Evolutionary conservation across 2,797 vertebrate species (phyloP).

Genomic region (Myotis myotis): DNA sequence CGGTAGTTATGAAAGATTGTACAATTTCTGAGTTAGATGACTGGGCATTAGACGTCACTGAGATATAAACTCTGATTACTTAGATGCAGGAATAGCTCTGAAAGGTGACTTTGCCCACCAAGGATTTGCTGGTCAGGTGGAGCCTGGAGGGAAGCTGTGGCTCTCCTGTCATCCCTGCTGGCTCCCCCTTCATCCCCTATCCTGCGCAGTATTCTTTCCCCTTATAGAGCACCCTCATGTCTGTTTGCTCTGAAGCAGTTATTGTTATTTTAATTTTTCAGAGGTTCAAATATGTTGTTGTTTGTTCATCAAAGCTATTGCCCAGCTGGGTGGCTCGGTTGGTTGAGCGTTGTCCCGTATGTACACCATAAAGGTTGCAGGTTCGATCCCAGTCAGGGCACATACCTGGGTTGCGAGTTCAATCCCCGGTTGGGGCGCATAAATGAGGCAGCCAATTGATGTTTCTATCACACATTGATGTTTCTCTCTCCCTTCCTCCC

Average conservation of each 20-base stretch:
- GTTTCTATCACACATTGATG: neutral
- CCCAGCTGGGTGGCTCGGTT: neutral
- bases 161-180: neutral
- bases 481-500: neutral
- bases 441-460: neutral
- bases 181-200: neutral
- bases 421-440: neutral
- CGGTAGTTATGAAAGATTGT: slow-evolving; percentile 50
- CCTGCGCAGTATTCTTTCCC: fast-evolving
- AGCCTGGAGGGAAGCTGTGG: neutral
- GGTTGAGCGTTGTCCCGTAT: neutral
- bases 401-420: neutral
- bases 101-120: neutral
- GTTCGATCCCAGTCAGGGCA: neutral
- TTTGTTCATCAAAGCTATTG: neutral
- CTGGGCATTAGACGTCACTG: neutral
- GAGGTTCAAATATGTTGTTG: neutral
- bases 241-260: neutral
- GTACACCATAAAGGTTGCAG: neutral
- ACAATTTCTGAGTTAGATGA: slow-evolving; percentile 39
- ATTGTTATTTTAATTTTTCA: neutral
- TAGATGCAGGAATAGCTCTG: neutral
- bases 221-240: neutral
- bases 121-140: neutral
- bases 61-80: neutral